These are phyloP conservation scores for Tolypeutes matacus DNA, from an alignment of 2,797 vertebrate genomes.

Conservation along the genomic window DNA sequence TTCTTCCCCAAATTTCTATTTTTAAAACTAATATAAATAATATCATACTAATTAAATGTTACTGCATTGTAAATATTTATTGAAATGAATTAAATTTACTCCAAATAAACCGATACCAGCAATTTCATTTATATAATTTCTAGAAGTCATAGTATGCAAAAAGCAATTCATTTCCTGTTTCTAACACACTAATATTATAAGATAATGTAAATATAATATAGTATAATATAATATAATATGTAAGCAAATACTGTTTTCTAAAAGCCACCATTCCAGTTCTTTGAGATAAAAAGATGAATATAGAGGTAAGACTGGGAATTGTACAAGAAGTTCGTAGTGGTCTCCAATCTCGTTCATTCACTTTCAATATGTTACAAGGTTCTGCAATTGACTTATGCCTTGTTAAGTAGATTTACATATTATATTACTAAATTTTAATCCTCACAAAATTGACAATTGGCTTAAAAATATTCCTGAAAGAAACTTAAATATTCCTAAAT, in stretches of 20 bases:
- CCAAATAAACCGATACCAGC: background rate
- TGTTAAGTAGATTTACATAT: background rate
- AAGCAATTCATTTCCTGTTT: background rate
- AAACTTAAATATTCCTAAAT: background rate
- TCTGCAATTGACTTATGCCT: background rate
- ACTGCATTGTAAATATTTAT: background rate
- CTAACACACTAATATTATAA: background rate
- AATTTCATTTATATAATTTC: background rate
- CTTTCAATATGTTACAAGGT: background rate
- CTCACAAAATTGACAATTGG: background rate
- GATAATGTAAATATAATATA: too few relatives aligned
- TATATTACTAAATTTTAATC: background rate
- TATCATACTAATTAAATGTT: slow-evolving; percentile 8
- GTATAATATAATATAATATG: too few relatives aligned
- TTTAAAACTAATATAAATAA: background rate
- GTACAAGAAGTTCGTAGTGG: background rate
- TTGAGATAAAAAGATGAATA: background rate
- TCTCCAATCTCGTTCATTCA: background rate
- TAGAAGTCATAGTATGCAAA: background rate
- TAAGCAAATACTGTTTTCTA: background rate
- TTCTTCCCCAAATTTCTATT: slow-evolving; percentile 1
- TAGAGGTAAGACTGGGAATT: background rate
- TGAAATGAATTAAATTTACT: background rate
- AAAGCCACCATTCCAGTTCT: background rate
- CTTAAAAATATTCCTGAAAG: background rate